Evolutionary conservation across 2,113 vertebrate species (phyloP).

Genomic region (Boulengerochromis microlepis): DNA sequence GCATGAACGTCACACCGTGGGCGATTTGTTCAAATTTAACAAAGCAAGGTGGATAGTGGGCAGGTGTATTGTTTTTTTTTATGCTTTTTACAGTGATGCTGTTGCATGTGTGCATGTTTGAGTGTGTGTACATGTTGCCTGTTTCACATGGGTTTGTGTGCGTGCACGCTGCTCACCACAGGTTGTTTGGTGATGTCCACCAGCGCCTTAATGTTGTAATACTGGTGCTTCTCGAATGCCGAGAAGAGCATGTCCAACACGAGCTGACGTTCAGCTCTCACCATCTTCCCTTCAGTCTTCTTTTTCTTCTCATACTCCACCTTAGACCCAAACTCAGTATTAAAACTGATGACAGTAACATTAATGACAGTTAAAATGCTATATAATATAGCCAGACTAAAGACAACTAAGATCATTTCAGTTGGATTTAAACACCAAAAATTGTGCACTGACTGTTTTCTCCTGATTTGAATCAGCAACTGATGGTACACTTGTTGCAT

Average conservation of each 20-base stretch:
- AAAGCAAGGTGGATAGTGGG: slow-evolving; percentile 53
- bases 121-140: neutral
- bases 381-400: neutral
- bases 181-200: slow-evolving; percentile 98
- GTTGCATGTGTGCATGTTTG: neutral
- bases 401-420: neutral
- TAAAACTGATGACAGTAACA: neutral
- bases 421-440: neutral
- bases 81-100: neutral
- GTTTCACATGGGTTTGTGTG: neutral
- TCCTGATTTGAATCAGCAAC: neutral
- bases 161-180: slow-evolving; percentile 76
- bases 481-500: neutral
- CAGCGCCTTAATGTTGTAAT: slow-evolving; percentile 93
- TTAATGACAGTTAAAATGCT: neutral
- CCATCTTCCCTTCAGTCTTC: slow-evolving; percentile 90
- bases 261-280: slow-evolving; percentile 83
- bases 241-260: slow-evolving; percentile 96
- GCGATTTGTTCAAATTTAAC: slow-evolving; percentile 52
- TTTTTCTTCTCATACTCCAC: slow-evolving; percentile 90
- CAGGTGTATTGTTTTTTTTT: slow-evolving; percentile 34
- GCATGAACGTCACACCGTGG: slow-evolving; percentile 43
- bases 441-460: neutral
- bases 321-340: slow-evolving; percentile 44
- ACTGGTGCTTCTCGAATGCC: slow-evolving; percentile 95